Evolutionary conservation across 2,888 invertebrate genomes (phyloP).

Genomic region (Nymphalis polychloros): DNA sequence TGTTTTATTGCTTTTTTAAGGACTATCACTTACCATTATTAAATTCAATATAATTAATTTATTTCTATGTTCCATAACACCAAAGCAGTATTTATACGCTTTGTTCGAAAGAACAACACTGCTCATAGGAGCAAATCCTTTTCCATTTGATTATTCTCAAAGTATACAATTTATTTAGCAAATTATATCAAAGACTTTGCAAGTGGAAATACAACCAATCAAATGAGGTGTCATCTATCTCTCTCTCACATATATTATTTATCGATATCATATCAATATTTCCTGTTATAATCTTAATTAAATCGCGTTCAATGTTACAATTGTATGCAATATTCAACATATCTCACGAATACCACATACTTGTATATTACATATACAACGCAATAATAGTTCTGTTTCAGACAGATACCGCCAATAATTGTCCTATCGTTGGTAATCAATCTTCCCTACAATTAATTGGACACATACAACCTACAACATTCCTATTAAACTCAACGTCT

Average conservation of each 20-base stretch:
- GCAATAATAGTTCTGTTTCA: conserved; percentile 26
- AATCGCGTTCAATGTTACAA: conserved; percentile 9
- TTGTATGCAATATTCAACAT: conserved; percentile 3
- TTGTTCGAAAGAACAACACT: too few relatives aligned
- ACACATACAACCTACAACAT: conserved; percentile 18
- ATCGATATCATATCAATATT: conserved; percentile 2
- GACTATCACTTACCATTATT: too few relatives aligned
- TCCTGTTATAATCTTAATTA: conserved; percentile 12
- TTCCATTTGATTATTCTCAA: too few relatives aligned
- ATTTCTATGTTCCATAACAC: too few relatives aligned
- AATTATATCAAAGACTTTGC: too few relatives aligned
- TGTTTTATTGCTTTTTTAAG: too few relatives aligned
- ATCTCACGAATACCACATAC: neutral
- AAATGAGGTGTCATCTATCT: too few relatives aligned
- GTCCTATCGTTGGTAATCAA: conserved; percentile 35
- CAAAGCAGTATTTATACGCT: too few relatives aligned
- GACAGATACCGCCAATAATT: conserved; percentile 33
- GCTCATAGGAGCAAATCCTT: too few relatives aligned
- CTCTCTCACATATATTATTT: neutral
- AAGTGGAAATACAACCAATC: too few relatives aligned
- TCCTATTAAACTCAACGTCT: neutral
- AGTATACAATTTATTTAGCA: too few relatives aligned
- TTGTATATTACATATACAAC: neutral
- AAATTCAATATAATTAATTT: too few relatives aligned
- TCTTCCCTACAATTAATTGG: conserved; percentile 38